phyloP scores from a whole-genome alignment of 2,797 vertebrate species.

The Eleutherodactylus coqui region DNA sequence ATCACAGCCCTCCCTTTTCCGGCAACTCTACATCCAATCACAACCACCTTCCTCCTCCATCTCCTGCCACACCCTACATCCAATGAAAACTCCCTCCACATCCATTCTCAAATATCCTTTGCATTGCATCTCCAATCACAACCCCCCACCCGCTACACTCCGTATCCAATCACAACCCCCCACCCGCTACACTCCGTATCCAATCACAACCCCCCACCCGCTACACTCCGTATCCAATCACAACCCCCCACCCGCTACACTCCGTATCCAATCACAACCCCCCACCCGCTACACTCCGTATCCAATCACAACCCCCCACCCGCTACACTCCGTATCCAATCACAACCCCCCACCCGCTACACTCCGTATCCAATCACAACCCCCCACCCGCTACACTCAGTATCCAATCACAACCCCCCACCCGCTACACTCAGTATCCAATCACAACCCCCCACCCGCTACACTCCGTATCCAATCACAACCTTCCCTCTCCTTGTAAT shows the following conservation, averaged over 20 bases:
- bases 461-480: too few relatives aligned
- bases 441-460: background rate
- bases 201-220: background rate
- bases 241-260: background rate
- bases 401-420: background rate
- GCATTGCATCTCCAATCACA: too few relatives aligned
- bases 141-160: background rate
- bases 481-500: background rate
- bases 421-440: background rate
- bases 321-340: background rate
- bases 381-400: background rate
- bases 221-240: background rate
- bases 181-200: background rate
- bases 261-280: background rate
- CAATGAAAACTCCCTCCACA: background rate
- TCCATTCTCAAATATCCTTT: too few relatives aligned
- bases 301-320: background rate
- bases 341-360: background rate
- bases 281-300: background rate
- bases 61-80: background rate
- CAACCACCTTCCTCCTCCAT: background rate
- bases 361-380: background rate
- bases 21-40: background rate
- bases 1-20: background rate
- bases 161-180: background rate